Evolutionary conservation across 2,113 vertebrate genomes (phyloP).

Genomic region (Alexandromys fortis): DNA sequence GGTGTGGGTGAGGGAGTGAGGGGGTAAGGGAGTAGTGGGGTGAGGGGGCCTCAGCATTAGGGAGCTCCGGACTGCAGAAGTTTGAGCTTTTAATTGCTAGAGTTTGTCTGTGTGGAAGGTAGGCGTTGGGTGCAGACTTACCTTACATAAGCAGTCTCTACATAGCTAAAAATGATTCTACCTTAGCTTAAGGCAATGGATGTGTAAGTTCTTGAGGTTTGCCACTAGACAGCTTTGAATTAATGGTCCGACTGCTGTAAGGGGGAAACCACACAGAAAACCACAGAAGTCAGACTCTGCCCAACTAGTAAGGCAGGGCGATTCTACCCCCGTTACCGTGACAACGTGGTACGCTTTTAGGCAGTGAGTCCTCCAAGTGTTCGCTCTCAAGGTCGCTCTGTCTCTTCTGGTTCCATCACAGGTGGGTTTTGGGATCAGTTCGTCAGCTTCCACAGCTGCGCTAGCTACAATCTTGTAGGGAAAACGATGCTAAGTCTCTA

Average conservation of each 20-base stretch:
- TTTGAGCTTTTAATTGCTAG: neutral
- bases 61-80: neutral
- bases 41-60: neutral
- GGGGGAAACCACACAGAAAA: neutral
- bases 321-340: neutral
- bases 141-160: neutral
- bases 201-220: neutral
- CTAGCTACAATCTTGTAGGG: neutral
- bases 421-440: neutral
- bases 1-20: too few relatives aligned
- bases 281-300: neutral
- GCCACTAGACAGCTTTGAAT: neutral
- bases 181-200: neutral
- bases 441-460: neutral
- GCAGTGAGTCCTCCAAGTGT: neutral
- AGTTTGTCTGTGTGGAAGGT: neutral
- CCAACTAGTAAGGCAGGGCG: neutral
- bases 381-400: neutral
- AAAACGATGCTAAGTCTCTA: neutral
- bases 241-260: neutral
- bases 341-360: neutral
- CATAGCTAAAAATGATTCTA: neutral
- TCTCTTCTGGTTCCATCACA: neutral
- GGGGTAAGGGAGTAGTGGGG: neutral
- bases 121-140: neutral